phyloP scores from a whole-genome alignment of 2,113 vertebrate species.

The Phalacrocorax pelagicus region DNA sequence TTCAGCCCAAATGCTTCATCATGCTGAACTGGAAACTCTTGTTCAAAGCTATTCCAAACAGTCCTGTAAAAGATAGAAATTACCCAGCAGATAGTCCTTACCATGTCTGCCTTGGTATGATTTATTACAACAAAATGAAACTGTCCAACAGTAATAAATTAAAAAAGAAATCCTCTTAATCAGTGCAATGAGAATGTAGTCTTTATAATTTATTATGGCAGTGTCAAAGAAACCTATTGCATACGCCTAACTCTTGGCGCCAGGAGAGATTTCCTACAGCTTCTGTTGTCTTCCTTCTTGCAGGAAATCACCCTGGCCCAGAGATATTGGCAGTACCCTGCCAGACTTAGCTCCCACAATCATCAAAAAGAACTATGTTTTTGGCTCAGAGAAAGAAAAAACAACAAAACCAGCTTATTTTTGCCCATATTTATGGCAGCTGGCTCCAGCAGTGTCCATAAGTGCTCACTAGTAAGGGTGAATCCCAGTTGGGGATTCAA shows the following conservation, averaged over 20 bases:
- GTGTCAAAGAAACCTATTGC: background rate
- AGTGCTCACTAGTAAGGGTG: background rate
- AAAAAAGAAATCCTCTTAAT: constrained; percentile 37
- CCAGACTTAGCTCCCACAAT: background rate
- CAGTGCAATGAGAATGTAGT: background rate
- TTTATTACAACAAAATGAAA: constrained; percentile 21
- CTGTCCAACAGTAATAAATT: constrained; percentile 14
- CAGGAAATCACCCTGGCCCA: background rate
- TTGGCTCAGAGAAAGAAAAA: background rate
- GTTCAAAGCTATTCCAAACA: background rate
- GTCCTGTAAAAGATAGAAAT: background rate
- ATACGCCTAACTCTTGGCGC: background rate
- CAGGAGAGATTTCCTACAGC: background rate
- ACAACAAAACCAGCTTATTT: background rate
- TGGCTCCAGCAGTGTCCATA: background rate
- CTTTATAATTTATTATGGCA: constrained; percentile 32
- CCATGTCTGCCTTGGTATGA: background rate
- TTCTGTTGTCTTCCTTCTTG: background rate
- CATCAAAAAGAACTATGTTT: background rate
- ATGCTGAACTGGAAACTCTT: background rate
- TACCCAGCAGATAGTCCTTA: background rate
- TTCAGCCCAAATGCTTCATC: background rate
- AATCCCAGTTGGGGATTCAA: background rate
- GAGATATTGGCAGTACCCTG: background rate
- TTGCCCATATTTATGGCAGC: background rate